phyloP scores from a whole-genome alignment of 35 echinoderm and acorn worm genomes.

The Stichopus chloronotus region DNA sequence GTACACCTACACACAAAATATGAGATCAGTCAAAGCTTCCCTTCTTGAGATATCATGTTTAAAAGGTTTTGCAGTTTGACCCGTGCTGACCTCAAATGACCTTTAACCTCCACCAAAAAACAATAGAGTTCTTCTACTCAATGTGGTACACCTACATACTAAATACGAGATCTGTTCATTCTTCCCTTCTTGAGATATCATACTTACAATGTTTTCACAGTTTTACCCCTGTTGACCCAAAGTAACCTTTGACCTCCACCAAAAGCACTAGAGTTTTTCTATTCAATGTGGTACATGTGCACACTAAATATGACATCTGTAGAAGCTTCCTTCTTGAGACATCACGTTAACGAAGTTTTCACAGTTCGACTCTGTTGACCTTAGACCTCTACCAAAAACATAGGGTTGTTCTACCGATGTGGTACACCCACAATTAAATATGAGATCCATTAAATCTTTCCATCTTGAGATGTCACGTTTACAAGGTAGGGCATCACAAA shows the following conservation, averaged over 20 bases:
- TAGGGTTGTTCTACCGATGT: not conserved
- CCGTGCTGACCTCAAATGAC: no score
- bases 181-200: no score
- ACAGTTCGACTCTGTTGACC: not conserved
- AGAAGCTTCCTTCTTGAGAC: not conserved
- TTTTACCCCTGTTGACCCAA: not conserved
- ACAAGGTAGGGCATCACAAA: not conserved
- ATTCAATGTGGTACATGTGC: not conserved
- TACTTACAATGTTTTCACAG: not conserved
- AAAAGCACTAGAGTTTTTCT: not conserved
- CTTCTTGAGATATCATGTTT: no score
- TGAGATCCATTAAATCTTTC: not conserved
- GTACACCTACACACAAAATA: no score
- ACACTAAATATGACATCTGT: not conserved
- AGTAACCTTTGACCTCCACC: not conserved
- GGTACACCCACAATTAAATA: not conserved
- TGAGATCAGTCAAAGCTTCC: no score
- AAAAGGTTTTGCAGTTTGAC: no score
- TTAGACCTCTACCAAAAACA: not conserved
- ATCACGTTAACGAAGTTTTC: not conserved
- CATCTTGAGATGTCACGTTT: not conserved
- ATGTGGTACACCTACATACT: no score
- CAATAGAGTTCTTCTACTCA: no score
- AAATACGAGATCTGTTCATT: no score
- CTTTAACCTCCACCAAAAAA: no score